These are phyloP conservation scores for Marmota monax DNA, from an alignment of 2,113 vertebrate species.

Conservation along the genomic window DNA sequence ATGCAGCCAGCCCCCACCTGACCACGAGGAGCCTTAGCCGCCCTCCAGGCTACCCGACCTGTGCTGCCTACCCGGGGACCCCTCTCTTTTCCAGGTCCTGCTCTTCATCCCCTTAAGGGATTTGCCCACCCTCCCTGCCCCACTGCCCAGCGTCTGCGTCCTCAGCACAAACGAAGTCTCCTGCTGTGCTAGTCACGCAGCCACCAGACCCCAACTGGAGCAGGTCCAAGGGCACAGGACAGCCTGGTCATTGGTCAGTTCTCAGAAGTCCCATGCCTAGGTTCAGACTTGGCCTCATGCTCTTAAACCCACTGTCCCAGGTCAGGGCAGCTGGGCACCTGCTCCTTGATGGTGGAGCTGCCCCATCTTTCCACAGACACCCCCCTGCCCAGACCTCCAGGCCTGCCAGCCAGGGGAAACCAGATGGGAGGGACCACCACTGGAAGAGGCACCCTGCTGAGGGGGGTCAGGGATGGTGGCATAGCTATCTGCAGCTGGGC, in stretches of 20 bases:
- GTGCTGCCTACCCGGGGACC: fast-evolving
- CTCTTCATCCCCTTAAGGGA: too few relatives aligned
- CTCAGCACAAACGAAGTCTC: fast-evolving
- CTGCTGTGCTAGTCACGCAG: too few relatives aligned
- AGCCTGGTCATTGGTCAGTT: not conserved
- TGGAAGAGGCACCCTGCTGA: not conserved
- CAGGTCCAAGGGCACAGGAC: not conserved
- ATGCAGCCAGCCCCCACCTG: not conserved
- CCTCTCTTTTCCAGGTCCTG: fast-evolving
- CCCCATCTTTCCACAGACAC: too few relatives aligned
- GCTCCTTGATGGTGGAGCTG: fast-evolving
- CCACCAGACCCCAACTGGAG: not conserved
- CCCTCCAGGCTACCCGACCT: not conserved
- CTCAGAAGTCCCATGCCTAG: fast-evolving
- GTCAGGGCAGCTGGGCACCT: not conserved
- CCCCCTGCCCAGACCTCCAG: fast-evolving
- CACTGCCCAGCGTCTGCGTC: fast-evolving
- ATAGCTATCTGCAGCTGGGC: not conserved
- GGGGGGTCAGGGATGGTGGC: not conserved
- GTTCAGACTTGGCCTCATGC: fast-evolving
- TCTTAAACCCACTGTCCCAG: too few relatives aligned
- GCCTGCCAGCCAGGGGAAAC: not conserved
- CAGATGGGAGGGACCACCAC: fast-evolving
- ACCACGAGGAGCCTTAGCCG: not conserved
- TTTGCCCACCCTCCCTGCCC: too few relatives aligned